Evolutionary conservation across 2,888 invertebrate species (phyloP).

Genomic region (Alviniconcha strummeri): DNA sequence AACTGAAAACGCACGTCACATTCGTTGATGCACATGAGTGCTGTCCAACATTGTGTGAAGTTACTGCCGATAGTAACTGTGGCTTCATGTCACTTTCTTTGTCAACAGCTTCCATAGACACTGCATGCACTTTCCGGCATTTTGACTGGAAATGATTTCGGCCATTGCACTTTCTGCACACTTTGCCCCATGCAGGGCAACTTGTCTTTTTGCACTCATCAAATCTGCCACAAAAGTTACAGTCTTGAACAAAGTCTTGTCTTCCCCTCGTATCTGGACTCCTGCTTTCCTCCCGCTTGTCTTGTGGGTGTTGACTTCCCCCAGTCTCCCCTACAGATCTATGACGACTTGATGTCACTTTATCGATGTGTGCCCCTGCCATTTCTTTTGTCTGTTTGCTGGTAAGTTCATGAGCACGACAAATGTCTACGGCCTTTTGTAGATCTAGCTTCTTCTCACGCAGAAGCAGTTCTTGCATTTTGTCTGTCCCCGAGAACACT

Average conservation of each 20-base stretch:
- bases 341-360: no score
- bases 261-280: no score
- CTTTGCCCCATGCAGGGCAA: conserved; percentile 17
- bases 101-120: neutral
- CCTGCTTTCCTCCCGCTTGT: neutral
- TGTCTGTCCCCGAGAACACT: conserved; percentile 8
- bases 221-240: neutral
- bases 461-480: neutral
- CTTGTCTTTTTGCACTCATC: conserved; percentile 19
- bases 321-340: neutral
- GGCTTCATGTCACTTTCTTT: conserved; percentile 22
- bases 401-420: conserved; percentile 11
- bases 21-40: conserved; percentile 13
- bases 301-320: neutral
- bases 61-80: neutral
- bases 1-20: conserved; percentile 24
- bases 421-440: neutral
- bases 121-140: neutral
- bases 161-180: conserved; percentile 5
- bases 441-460: neutral
- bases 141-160: conserved; percentile 12
- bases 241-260: conserved; percentile 8
- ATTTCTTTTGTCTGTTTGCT: no score
- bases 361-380: neutral
- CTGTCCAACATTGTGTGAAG: neutral